Base-by-base conservation (phyloP, 1,140 invertebrate genomes). In the Drosophila lacteicornis region DNA sequence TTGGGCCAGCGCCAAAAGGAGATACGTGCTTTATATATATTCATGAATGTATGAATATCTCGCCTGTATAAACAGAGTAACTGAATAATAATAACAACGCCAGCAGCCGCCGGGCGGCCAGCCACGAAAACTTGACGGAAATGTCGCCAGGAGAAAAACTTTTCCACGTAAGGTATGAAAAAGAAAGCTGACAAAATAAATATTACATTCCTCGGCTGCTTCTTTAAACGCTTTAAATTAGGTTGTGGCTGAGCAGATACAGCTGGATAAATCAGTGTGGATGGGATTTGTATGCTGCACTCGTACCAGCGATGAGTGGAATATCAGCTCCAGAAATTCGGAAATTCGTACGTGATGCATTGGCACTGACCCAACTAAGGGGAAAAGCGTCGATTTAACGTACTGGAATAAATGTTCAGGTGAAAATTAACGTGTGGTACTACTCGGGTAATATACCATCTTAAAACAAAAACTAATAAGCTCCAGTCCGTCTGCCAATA, bases 31-130 rank as follows among this genome's bases (percentile, higher is more conserved):
- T 78, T 74, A 82, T 82, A 86, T 87, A 88, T 80, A 87, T 87
- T 87, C 83, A 87, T 87, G 84, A 80, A 88, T 87, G 83, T 87
- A 87, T 87, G 84, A 88, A 88, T 87, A 87, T 88, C 84, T 84
- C 62, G 73, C 59, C 61, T 78, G 84, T 88, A 87, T 87, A 87
- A 87, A 87, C 83, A 87, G 83, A 82, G 84, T 87, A 87, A 87
- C 84, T 80, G 84, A 88, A 87, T 87, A 87, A 87, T 88, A 87
- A 87, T 88, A 87, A 87, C 71, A 88, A 80, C 80, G 62, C 67
- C 40, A 22, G 47, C 66, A 57, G 63, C 70, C 70, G 53, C 38
- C 61, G 42, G 55, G 45, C 56, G 67, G 19, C 47, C 57, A 43
- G 36, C 59, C 50, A 40, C 42, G 50, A 57, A 62, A 80, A 71